Conservation (phyloP, 2,888 invertebrate genomes). For the Machimus rusticus region DNA sequence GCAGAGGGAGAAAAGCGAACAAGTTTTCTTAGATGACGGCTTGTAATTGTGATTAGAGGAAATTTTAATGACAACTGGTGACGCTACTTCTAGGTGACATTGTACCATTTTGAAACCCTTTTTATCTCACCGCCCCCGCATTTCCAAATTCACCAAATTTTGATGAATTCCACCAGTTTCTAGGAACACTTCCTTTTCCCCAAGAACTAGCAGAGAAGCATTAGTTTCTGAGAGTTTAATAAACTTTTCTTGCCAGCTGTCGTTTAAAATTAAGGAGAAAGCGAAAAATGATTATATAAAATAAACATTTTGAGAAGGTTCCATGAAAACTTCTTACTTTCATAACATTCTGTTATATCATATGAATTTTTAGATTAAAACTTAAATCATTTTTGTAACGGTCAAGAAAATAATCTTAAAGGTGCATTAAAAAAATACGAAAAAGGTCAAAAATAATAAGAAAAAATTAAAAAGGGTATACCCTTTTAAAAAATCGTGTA, state of each 20-base stretch:
- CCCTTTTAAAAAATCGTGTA: neutral
- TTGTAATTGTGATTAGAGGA: neutral
- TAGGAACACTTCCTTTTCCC: neutral
- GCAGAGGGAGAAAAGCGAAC: neutral
- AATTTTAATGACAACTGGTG: constrained; percentile 26
- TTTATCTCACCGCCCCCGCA: neutral
- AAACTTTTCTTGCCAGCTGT: neutral
- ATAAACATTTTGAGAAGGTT: too few species aligned
- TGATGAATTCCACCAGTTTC: neutral
- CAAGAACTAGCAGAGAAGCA: neutral
- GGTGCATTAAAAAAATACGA: neutral
- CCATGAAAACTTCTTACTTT: too few species aligned
- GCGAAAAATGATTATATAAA: neutral
- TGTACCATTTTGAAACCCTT: neutral
- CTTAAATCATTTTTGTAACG: neutral
- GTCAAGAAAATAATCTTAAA: neutral
- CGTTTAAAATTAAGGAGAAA: neutral
- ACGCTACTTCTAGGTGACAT: constrained; percentile 7
- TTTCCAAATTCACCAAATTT: neutral
- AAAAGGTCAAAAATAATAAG: neutral
- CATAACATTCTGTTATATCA: too few species aligned
- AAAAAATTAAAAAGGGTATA: neutral
- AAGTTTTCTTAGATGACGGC: neutral
- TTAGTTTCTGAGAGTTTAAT: neutral
- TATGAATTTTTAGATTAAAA: too few species aligned